Base-by-base conservation (phyloP, 2,888 invertebrate species). In the Diadegma fenestrale region DNA sequence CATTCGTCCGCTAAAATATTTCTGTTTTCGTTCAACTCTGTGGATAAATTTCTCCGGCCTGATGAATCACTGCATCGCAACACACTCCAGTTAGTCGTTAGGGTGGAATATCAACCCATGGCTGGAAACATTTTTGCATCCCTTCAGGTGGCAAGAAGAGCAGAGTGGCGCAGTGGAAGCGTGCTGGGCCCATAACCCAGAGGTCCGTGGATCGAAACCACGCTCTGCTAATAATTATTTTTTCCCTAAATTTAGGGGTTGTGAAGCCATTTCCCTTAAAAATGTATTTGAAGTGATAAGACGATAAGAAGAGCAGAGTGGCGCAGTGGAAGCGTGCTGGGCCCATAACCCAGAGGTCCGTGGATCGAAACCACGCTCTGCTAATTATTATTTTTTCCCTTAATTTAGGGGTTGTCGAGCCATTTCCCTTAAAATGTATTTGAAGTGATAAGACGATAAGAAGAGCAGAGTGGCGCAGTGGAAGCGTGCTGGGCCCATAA, bases 161-260 rank as follows among this genome's bases (percentile, higher is more conserved):
- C 87, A 88, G 92, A 92, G 92, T 92, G 92, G 92, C 92, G 92
- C 92, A 92, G 92, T 96, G 96, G 96, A 96, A 96, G 96, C 96
- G 96, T 96, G 96, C 96, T 96, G 96, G 96, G 96, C 96, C 96
- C 96, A 96, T 96, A 96, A 97, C 96, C 97, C 97, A 97, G 97
- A 97, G 97, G 96, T 97, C 97, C 97, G 97, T 97, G 96, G 97
- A 97, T 97, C 96, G 97, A 97, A 97, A 97, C 96, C 96, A 97
- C 96, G 97, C 96, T 96, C 96, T 96, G 96, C 96, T 96, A 96
- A 19, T 2, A 5, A 10, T 1, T 22, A 61, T 77, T 88, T 89
- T 88, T 88, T 88, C 12, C 26, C 17, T n/a, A 30, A 33, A 0
- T 5, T 45, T 43, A 33, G n/a, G 45, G 64, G 45, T 66, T 58